These are phyloP conservation scores for Enchytraeus crypticus DNA, from an alignment of 2,888 invertebrate species.

Conservation along the genomic window DNA sequence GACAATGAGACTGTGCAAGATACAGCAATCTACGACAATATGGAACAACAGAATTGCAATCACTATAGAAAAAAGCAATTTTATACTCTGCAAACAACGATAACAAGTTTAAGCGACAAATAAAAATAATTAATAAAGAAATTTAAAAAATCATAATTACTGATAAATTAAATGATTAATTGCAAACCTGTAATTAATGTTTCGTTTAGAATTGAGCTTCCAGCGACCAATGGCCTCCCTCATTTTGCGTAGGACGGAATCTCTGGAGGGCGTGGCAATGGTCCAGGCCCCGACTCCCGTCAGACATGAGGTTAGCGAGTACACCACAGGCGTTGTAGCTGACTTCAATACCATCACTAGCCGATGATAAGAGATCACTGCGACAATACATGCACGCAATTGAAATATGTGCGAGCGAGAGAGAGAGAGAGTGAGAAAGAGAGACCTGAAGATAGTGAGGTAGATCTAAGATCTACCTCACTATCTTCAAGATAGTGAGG, in stretches of 20 bases:
- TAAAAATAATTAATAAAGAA: too few relatives aligned
- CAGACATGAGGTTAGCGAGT: slow-evolving; percentile 86
- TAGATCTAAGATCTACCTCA: too few relatives aligned
- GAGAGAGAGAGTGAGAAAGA: too few relatives aligned
- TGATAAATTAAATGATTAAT: background rate
- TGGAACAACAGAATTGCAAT: too few relatives aligned
- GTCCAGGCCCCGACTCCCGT: slow-evolving; percentile 78
- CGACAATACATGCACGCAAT: background rate
- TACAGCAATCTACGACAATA: too few relatives aligned
- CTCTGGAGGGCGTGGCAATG: slow-evolving; percentile 62
- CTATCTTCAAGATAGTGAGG: too few relatives aligned
- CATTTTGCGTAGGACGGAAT: slow-evolving; percentile 62
- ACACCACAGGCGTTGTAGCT: slow-evolving; percentile 94
- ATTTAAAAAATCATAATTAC: background rate
- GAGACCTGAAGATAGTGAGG: too few relatives aligned
- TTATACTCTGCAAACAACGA: too few relatives aligned
- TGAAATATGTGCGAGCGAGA: background rate
- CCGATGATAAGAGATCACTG: slow-evolving; percentile 67
- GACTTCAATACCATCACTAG: slow-evolving; percentile 90
- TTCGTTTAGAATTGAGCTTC: slow-evolving; percentile 76
- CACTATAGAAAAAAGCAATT: too few relatives aligned
- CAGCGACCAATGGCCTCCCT: slow-evolving; percentile 75
- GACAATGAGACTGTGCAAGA: too few relatives aligned
- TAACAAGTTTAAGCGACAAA: too few relatives aligned
- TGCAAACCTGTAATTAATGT: slow-evolving; percentile 75